A percentile compares a stretch with the other conserved stretches of the same genome.
Conservation (phyloP, 1,140 invertebrate genomes). For the Apis florea region DNA sequence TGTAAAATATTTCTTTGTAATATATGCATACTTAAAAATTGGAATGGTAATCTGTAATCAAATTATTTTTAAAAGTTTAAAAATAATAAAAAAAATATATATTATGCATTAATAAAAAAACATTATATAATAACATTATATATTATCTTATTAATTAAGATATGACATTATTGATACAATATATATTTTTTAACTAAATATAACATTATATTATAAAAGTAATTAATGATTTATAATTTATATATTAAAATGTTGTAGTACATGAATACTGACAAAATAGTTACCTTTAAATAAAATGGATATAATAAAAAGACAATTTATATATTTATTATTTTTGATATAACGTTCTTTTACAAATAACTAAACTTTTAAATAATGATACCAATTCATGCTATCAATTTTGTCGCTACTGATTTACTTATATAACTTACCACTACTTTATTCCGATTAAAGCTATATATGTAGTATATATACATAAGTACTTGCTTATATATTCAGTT, state of each 20-base stretch:
- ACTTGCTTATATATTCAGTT: background rate
- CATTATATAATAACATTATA: conserved; percentile 5
- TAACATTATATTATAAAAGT: too few relatives aligned
- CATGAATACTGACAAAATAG: background rate
- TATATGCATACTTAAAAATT: conserved; percentile 22
- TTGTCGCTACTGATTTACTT: conserved; percentile 32
- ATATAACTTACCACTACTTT: conserved; percentile 43
- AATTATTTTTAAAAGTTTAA: background rate
- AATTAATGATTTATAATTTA: conserved; percentile 13
- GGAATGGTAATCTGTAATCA: conserved; percentile 27
- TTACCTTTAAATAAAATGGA: conserved; percentile 7
- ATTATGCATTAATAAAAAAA: background rate
- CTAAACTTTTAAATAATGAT: conserved; percentile 6
- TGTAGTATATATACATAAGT: too few relatives aligned
- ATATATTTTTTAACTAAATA: too few relatives aligned
- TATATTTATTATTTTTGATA: background rate
- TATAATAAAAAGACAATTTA: background rate
- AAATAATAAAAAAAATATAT: background rate
- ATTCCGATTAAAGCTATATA: conserved; percentile 15
- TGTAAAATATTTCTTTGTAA: conserved; percentile 16
- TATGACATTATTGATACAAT: background rate
- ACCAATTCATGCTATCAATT: conserved; percentile 34
- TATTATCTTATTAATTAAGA: background rate
- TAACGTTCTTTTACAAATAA: background rate
- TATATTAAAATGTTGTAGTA: background rate